phyloP scores from a whole-genome alignment of 2,888 invertebrate genomes.

The Drosophila prostipennis region DNA sequence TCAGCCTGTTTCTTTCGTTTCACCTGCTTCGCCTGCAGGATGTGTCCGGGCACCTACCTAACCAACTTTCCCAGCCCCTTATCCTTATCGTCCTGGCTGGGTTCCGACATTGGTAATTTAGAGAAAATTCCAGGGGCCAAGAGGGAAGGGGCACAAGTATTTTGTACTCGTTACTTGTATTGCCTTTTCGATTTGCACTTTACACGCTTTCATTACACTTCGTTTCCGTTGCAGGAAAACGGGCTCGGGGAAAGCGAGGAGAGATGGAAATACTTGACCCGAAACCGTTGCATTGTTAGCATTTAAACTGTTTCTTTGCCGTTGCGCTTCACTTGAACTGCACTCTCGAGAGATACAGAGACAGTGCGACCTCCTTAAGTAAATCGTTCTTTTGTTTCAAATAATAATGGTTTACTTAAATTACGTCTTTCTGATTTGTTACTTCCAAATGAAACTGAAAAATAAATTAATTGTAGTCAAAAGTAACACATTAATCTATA shows the following conservation, averaged over 20 bases:
- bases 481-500: no score
- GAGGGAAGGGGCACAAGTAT: slow-evolving; percentile 28
- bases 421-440: no score
- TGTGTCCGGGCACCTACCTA: slow-evolving; percentile 45
- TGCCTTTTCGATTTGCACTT: slow-evolving; percentile 78
- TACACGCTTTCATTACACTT: slow-evolving; percentile 78
- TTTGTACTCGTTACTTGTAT: slow-evolving; percentile 64
- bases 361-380: slow-evolving; percentile 4
- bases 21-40: slow-evolving; percentile 58
- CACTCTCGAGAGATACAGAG: slow-evolving; percentile 60
- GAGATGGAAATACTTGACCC: slow-evolving; percentile 50
- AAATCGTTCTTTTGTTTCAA: background rate
- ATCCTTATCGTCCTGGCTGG: slow-evolving; percentile 60
- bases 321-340: slow-evolving; percentile 54
- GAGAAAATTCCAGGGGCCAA: slow-evolving; percentile 19
- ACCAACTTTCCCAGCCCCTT: slow-evolving; percentile 18
- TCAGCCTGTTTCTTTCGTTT: slow-evolving; percentile 39
- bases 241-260: slow-evolving; percentile 1
- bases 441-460: no score
- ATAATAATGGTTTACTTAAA: background rate
- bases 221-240: slow-evolving; percentile 66
- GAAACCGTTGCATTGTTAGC: slow-evolving; percentile 65
- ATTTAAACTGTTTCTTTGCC: slow-evolving; percentile 56
- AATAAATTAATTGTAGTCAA: no score
- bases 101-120: slow-evolving; percentile 72